phyloP scores from a whole-genome alignment of 2,888 invertebrate genomes.

The Macrophya annulata region DNA sequence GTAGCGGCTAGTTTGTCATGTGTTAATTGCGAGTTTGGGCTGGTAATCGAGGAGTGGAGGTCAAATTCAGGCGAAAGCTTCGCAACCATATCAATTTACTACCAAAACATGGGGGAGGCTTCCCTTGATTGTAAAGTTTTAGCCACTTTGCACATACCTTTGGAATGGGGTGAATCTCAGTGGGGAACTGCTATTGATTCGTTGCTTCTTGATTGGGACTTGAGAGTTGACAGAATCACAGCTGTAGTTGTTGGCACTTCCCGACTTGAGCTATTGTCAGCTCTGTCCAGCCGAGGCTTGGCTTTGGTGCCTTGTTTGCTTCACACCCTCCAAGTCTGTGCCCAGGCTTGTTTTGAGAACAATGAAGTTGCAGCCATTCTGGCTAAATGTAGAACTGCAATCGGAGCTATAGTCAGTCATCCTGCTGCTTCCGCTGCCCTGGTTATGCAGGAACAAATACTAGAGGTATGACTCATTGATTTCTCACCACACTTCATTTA shows the following conservation, averaged over 20 bases:
- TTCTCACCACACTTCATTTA: background rate
- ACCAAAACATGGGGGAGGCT: constrained; percentile 76
- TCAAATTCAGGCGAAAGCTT: constrained; percentile 77
- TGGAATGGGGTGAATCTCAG: constrained; percentile 75
- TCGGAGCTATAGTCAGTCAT: constrained; percentile 76
- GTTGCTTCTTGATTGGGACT: constrained; percentile 78
- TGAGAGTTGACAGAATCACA: constrained; percentile 77
- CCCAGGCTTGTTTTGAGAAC: constrained; percentile 78
- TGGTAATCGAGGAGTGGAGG: constrained; percentile 80
- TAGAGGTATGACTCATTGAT: constrained; percentile 69
- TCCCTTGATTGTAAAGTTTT: constrained; percentile 78
- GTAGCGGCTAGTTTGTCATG: constrained; percentile 72
- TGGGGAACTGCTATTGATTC: constrained; percentile 77
- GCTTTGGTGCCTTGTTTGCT: constrained; percentile 79
- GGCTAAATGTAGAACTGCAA: constrained; percentile 76
- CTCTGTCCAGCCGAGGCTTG: constrained; percentile 74
- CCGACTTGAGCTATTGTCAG: constrained; percentile 72
- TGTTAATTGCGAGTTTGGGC: constrained; percentile 74
- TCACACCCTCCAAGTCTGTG: constrained; percentile 78
- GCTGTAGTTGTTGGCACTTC: constrained; percentile 78
- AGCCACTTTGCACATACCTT: constrained; percentile 78
- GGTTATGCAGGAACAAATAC: constrained; percentile 76
- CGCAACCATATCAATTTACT: constrained; percentile 79
- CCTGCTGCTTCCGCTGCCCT: constrained; percentile 73
- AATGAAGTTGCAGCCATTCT: constrained; percentile 75